These are phyloP conservation scores for Mycteria americana DNA, from an alignment of 2,797 vertebrate genomes.

Conservation along the genomic window DNA sequence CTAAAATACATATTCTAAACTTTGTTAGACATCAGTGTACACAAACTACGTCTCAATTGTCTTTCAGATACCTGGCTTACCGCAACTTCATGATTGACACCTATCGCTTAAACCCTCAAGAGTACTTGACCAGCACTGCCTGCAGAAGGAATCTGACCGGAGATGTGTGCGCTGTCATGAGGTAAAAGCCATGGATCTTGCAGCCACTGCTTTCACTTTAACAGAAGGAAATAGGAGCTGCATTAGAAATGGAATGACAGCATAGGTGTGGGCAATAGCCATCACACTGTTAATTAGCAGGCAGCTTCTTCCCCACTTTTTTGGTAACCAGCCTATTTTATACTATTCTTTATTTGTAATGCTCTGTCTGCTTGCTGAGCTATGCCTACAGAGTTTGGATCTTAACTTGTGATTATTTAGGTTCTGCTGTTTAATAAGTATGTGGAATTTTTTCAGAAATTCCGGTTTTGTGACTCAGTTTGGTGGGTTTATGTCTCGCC, in stretches of 20 bases:
- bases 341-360: not conserved
- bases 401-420: not conserved
- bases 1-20: fast-evolving
- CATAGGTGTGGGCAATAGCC: fast-evolving
- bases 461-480: not conserved
- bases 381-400: not conserved
- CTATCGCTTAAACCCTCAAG: conserved; percentile 94
- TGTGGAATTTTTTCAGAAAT: not conserved
- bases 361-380: not conserved
- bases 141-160: conserved; percentile 95
- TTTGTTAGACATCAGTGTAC: fast-evolving
- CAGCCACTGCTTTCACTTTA: not conserved
- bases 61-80: conserved; percentile 92
- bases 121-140: conserved; percentile 96
- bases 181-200: conserved; percentile 68
- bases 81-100: conserved; percentile 99
- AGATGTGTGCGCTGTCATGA: conserved; percentile 97
- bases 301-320: not conserved
- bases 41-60: fast-evolving
- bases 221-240: not conserved
- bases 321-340: not conserved
- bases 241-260: too few species aligned
- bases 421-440: not conserved
- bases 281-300: not conserved
- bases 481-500: not conserved